Conservation (phyloP, 2,888 invertebrate species). For the Ophraella communa region DNA sequence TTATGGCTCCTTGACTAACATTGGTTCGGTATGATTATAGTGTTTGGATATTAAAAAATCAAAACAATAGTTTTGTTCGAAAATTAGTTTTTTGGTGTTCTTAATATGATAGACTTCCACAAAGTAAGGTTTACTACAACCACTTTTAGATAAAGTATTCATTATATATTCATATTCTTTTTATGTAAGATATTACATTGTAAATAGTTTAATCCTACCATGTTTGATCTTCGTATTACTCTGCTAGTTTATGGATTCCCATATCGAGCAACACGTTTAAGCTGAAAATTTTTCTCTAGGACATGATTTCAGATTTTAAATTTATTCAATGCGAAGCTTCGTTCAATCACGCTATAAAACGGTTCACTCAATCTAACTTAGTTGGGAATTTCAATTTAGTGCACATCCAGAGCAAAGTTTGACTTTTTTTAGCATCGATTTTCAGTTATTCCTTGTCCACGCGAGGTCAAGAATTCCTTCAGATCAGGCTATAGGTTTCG, state of each 20-base stretch:
- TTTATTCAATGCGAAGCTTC: background rate
- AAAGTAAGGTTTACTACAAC: no score
- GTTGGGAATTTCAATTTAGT: background rate
- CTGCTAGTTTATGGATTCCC: background rate
- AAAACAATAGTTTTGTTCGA: no score
- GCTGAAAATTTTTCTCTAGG: background rate
- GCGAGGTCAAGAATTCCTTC: slow-evolving; percentile 4
- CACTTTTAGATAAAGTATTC: no score
- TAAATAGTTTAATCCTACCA: no score
- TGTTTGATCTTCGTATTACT: no score
- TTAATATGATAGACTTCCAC: no score
- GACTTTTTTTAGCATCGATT: background rate
- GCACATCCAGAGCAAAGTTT: background rate
- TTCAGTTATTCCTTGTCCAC: slow-evolving; percentile 1
- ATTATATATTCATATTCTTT: no score
- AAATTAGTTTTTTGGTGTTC: no score
- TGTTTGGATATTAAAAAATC: no score
- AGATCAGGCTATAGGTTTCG: background rate
- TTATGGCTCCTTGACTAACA: no score
- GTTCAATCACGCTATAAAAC: slow-evolving; percentile 1
- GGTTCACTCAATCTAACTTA: slow-evolving; percentile 1
- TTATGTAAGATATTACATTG: no score
- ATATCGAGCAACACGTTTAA: background rate
- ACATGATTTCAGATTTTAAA: slow-evolving; percentile 1
- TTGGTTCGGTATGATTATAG: no score